Evolutionary conservation across 2,797 vertebrate species (phyloP).

Genomic region (Pangasius djambal): DNA sequence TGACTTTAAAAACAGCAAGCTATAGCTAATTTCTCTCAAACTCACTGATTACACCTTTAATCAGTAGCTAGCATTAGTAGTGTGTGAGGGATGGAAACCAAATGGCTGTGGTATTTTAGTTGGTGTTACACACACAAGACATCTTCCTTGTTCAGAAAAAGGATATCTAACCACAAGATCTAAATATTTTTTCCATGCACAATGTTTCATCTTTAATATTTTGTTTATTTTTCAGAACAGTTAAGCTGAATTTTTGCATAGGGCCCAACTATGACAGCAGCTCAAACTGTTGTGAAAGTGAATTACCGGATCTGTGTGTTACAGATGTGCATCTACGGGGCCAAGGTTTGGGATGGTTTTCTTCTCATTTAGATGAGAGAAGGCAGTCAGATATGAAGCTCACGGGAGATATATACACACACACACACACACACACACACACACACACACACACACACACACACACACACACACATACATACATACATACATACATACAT

Average conservation of each 20-base stretch:
- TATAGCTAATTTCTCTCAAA: neutral
- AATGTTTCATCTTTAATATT: neutral
- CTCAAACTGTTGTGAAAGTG: neutral
- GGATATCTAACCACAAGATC: neutral
- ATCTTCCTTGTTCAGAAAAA: neutral
- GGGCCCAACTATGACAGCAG: neutral
- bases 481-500: too few relatives aligned
- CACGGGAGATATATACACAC: fast-evolving
- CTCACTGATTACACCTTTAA: neutral
- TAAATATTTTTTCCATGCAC: neutral
- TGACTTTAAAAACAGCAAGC: neutral
- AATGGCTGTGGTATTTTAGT: neutral
- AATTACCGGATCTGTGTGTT: neutral
- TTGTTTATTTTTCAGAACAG: neutral
- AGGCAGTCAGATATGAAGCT: neutral
- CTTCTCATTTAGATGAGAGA: neutral
- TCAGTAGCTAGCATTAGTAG: neutral
- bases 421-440: too few relatives aligned
- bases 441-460: too few relatives aligned
- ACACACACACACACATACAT: too few relatives aligned
- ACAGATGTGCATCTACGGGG: neutral
- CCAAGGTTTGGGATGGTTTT: neutral
- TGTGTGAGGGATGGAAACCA: neutral
- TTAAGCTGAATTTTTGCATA: neutral
- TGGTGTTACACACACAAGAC: neutral